Conservation (phyloP, 1,140 invertebrate genomes). For the Nilaparvata lugens region DNA sequence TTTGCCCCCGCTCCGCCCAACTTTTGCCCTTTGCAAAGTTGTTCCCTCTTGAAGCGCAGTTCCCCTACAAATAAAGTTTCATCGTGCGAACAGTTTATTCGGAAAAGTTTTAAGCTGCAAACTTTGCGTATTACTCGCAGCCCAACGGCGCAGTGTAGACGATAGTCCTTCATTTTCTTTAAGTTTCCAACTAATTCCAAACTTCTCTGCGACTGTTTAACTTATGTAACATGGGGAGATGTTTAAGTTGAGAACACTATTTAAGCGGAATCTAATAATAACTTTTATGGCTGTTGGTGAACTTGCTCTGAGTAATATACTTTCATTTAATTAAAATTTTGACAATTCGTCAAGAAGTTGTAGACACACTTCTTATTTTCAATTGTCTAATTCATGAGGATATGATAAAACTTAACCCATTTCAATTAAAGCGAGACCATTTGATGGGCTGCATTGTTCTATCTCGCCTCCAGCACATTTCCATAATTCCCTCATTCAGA, state of each 20-base stretch:
- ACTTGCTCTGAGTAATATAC: slow-evolving; percentile 1
- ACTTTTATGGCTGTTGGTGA: slow-evolving; percentile 1
- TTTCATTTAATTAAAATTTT: slow-evolving; percentile 8
- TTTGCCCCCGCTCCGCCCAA: no score
- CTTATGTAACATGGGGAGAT: background rate
- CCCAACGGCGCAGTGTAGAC: background rate
- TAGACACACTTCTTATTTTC: no score
- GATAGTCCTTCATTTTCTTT: slow-evolving; percentile 5
- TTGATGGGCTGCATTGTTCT: background rate
- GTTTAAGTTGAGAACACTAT: slow-evolving; percentile 5
- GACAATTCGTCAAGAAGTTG: background rate
- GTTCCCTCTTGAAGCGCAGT: background rate
- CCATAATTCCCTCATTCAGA: no score
- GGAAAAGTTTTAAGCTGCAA: slow-evolving; percentile 6
- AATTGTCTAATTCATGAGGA: no score
- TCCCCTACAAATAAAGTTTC: slow-evolving; percentile 6
- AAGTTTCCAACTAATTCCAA: slow-evolving; percentile 2
- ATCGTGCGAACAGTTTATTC: slow-evolving; percentile 5
- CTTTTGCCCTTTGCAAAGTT: no score
- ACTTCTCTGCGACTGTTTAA: background rate
- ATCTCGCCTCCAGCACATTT: background rate
- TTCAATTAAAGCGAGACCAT: no score
- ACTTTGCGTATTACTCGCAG: slow-evolving; percentile 1
- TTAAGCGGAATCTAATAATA: slow-evolving; percentile 5
- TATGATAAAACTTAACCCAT: no score